Evolutionary conservation across 2,888 invertebrate genomes (phyloP), one percentile per base, ranked within the genome.

Genomic region (Pilophorus perplexus): DNA sequence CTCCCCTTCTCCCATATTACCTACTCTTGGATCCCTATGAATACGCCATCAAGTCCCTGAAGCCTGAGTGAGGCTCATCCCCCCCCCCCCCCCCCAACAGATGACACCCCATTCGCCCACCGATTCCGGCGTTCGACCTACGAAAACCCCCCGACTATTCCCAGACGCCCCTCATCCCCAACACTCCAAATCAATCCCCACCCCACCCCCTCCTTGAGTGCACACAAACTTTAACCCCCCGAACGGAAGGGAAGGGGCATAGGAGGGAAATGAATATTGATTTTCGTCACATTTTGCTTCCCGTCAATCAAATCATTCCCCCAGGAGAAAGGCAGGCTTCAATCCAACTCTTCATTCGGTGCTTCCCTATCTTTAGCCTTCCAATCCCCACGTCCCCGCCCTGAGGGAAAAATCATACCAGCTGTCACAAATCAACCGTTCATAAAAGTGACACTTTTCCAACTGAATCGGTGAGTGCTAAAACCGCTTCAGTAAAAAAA

Each of bases 191-290:
- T 23, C 2, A 23, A 20, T 5, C 44, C 44, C 22, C 20, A 10
- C 5, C 2, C 18, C 12, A 20, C 3, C 44, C 22, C 8, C 20
- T 3, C 2, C 20, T 2, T 20, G 1, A 10, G 6, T 40, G 4
- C 10, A 20, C 18, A 8, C n/a, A 3, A 44, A 8, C 20, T 10
- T 1, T 8, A 10, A 20, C 20, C 20, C 18, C 20, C 10, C 12
- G 2, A 20, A 44, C n/a, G n/a, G n/a, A n/a, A n/a, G n/a, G n/a
- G n/a, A n/a, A n/a, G n/a, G n/a, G n/a, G n/a, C n/a, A n/a, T n/a
- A n/a, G 22, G n/a, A 14, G 54, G 54, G 54, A 18, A 54, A 54
- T 54, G 54, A 54, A 54, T 54, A 54, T 54, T 54, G 54, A 54
- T 54, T 54, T 54, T 37, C 37, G 12, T 37, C 54, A 20, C 54